Evolutionary conservation across 2,113 vertebrate species (phyloP).

Genomic region (Isichthys henryi): DNA sequence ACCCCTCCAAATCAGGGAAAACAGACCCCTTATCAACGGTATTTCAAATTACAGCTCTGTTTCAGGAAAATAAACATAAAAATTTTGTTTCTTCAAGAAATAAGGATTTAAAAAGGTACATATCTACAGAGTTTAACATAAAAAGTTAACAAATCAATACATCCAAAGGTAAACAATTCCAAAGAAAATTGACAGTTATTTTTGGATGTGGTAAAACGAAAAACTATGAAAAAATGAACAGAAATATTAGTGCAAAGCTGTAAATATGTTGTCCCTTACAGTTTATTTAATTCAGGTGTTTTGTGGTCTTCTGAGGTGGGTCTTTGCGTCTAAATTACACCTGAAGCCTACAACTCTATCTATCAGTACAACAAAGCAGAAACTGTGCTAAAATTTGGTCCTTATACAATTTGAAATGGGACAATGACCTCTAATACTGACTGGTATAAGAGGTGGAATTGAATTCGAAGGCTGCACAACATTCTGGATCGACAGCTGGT

Average conservation of each 20-base stretch:
- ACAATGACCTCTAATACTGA: constrained; percentile 39
- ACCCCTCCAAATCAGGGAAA: constrained; percentile 52
- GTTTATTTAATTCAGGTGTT: constrained; percentile 32
- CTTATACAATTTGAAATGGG: constrained; percentile 57
- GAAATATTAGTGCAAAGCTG: constrained; percentile 48
- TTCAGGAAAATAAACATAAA: constrained; percentile 41
- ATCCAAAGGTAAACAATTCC: constrained; percentile 34
- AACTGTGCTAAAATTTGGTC: constrained; percentile 61
- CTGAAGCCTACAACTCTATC: constrained; percentile 53
- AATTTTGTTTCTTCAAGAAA: constrained; percentile 45
- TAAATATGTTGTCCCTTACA: constrained; percentile 48
- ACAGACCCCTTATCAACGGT: constrained; percentile 55
- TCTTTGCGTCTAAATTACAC: constrained; percentile 15
- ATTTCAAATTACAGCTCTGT: constrained; percentile 66
- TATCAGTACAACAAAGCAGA: constrained; percentile 51
- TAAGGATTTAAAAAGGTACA: constrained; percentile 31
- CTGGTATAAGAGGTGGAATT: constrained; percentile 51
- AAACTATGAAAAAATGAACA: constrained; percentile 12
- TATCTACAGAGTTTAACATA: constrained; percentile 28
- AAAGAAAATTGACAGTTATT: constrained; percentile 11
- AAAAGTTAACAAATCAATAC: constrained; percentile 34
- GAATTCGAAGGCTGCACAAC: constrained; percentile 40
- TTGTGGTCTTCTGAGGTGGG: constrained; percentile 21
- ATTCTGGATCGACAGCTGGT: constrained; percentile 24
- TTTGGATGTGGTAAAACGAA: constrained; percentile 27